These are phyloP conservation scores for Cassiopea xamachana DNA, from an alignment of 30 jellyfish, hydroid and myxozoan genomes.

Conservation along the genomic window DNA sequence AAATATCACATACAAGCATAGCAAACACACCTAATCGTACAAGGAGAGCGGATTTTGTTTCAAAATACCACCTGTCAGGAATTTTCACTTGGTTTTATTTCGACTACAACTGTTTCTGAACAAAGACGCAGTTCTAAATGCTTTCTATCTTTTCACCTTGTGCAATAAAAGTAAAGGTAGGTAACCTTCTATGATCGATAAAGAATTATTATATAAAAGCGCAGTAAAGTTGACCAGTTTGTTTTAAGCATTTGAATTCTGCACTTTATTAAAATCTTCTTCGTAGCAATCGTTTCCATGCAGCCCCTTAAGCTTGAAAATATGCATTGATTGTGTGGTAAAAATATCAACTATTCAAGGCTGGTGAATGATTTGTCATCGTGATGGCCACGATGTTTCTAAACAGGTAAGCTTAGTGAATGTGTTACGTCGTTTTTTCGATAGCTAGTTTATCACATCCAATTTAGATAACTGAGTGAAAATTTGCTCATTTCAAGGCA, in stretches of 20 bases:
- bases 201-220: not conserved
- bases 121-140: not conserved
- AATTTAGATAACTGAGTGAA: no score
- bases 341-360: no score
- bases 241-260: no score
- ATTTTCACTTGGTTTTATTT: not conserved
- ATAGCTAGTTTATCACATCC: no score
- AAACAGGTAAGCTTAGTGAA: no score
- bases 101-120: not conserved
- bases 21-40: not conserved
- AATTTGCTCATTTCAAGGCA: no score
- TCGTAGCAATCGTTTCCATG: not conserved
- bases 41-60: not conserved
- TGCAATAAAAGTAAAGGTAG: slow-evolving; percentile 1
- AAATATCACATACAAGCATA: not conserved
- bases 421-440: no score
- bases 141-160: not conserved
- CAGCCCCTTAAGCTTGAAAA: not conserved
- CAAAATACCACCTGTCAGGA: not conserved
- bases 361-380: no score
- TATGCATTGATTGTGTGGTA: not conserved
- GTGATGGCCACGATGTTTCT: no score
- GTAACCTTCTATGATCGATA: not conserved
- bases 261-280: not conserved
- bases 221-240: not conserved